phyloP scores from a whole-genome alignment of 1,140 invertebrate genomes.

The Bombus pascuorum region DNA sequence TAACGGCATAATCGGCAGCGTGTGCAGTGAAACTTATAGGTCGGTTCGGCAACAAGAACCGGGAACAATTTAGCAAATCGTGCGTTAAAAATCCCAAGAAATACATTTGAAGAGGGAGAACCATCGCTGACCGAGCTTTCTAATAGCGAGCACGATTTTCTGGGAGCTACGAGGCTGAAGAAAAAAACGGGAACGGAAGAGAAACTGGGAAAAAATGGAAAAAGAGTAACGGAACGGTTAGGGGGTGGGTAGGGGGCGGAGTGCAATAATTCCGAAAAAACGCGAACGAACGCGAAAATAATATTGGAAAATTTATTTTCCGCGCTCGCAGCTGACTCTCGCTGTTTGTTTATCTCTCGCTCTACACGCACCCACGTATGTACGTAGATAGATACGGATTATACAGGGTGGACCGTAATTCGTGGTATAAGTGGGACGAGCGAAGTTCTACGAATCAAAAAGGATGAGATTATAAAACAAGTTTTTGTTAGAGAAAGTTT shows the following conservation, averaged over 20 bases:
- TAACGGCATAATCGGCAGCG: constrained; percentile 57
- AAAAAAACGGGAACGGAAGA: background rate
- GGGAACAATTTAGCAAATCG: constrained; percentile 29
- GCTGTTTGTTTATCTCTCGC: constrained; percentile 18
- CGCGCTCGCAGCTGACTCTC: background rate
- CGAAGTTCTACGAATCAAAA: background rate
- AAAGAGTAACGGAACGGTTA: background rate
- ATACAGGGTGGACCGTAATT: background rate
- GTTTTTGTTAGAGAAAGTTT: background rate
- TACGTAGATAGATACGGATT: background rate
- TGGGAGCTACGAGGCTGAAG: background rate
- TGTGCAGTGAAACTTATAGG: constrained; percentile 54
- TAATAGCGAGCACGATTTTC: constrained; percentile 11
- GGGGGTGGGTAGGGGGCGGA: too few species aligned
- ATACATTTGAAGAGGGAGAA: constrained; percentile 14
- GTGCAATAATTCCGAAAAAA: background rate
- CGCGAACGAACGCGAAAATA: background rate
- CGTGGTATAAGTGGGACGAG: background rate
- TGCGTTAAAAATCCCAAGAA: constrained; percentile 43
- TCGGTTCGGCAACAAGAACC: constrained; percentile 40
- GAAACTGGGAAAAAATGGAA: background rate
- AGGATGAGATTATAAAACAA: background rate
- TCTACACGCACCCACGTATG: background rate
- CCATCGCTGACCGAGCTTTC: background rate
- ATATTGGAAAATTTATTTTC: constrained; percentile 44